A percentile compares a stretch with the other conserved stretches of the same genome.
Evolutionary conservation across 2,888 invertebrate genomes (phyloP).

Genomic region (Volucella inanis): DNA sequence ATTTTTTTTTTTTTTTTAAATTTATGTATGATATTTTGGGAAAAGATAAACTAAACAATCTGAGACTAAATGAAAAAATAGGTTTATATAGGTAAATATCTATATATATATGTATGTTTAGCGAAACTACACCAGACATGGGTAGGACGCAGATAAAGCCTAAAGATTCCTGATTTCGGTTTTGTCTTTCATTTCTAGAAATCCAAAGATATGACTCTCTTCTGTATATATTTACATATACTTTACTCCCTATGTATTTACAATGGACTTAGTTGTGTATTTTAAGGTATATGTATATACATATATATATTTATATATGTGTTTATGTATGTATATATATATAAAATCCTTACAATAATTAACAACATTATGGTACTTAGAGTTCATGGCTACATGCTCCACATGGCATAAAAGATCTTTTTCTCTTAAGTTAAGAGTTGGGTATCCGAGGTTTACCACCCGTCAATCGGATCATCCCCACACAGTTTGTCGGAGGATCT

Average conservation of each 20-base stretch:
- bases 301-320: constrained; percentile 6
- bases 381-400: constrained; percentile 72
- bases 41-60: constrained; percentile 17
- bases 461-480: constrained; percentile 16
- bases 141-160: constrained; percentile 70
- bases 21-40: background rate
- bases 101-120: constrained; percentile 45
- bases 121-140: constrained; percentile 43
- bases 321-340: constrained; percentile 56
- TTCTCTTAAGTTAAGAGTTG: constrained; percentile 54
- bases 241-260: constrained; percentile 8
- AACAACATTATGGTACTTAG: constrained; percentile 65
- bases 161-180: constrained; percentile 73
- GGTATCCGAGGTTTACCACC: constrained; percentile 17
- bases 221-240: constrained; percentile 17
- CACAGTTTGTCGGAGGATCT: constrained; percentile 43
- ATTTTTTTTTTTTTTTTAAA: constrained; percentile 12
- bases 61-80: constrained; percentile 29
- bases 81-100: constrained; percentile 34
- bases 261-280: constrained; percentile 14
- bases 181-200: constrained; percentile 73
- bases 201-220: constrained; percentile 74
- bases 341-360: constrained; percentile 67
- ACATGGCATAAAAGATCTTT: constrained; percentile 69
- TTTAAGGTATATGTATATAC: background rate